Evolutionary conservation across 2,888 invertebrate species (phyloP).

Genomic region (Margaritifera margaritifera): DNA sequence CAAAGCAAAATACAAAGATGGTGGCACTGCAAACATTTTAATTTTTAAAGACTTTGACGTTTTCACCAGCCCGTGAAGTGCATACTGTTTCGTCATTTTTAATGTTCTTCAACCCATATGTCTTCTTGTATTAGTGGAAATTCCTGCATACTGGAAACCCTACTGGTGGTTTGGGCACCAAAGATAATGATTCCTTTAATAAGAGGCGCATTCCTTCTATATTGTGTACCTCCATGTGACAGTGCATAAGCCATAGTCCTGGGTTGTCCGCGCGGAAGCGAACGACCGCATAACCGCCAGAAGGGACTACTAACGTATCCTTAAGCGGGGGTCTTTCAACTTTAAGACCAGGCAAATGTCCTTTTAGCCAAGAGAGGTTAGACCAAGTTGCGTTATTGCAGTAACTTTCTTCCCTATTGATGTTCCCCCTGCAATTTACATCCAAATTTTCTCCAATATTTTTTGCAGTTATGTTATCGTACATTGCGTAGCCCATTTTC

Average conservation of each 20-base stretch:
- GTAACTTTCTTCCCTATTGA: conserved; percentile 31
- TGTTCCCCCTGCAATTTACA: conserved; percentile 44
- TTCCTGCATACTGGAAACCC: conserved; percentile 56
- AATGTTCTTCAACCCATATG: no score
- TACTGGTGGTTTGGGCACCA: conserved; percentile 42
- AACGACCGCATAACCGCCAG: conserved; percentile 68
- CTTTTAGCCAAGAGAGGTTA: conserved; percentile 51
- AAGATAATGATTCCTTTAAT: conserved; percentile 54
- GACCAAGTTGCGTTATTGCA: conserved; percentile 62
- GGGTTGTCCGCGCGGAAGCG: conserved; percentile 66
- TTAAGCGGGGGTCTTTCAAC: conserved; percentile 55
- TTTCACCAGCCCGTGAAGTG: no score
- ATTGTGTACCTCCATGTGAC: conserved; percentile 64
- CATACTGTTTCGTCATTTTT: no score
- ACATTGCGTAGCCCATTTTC: conserved; percentile 58
- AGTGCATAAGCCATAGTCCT: conserved; percentile 68
- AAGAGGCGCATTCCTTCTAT: conserved; percentile 65
- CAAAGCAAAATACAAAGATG: no score
- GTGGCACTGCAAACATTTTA: no score
- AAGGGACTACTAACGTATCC: conserved; percentile 66
- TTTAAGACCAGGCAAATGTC: conserved; percentile 54
- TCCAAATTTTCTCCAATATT: conserved; percentile 39
- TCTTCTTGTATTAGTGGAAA: conserved; percentile 20
- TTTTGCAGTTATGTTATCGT: conserved; percentile 31
- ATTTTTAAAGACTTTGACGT: no score